Percentiles rank a stretch among this genome's conserved stretches.
Conservation (phyloP, 2,888 invertebrate genomes). For the Diachrysia chrysitis region DNA sequence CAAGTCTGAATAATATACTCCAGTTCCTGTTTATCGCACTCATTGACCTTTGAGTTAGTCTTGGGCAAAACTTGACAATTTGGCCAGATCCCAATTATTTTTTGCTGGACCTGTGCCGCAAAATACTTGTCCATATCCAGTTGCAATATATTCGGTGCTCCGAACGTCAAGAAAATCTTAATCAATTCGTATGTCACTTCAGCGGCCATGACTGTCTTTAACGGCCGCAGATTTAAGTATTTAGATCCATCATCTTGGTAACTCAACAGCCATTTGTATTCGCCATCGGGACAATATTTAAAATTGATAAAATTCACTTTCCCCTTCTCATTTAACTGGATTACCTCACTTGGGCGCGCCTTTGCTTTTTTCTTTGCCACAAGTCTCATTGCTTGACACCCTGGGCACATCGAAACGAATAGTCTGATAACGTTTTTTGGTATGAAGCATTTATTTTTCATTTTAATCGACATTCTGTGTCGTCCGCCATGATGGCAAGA, state of each 20-base stretch:
- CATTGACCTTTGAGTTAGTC: not conserved
- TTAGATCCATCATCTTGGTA: conserved; percentile 23
- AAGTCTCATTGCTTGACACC: conserved; percentile 6
- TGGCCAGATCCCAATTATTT: conserved; percentile 18
- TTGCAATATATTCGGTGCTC: conserved; percentile 15
- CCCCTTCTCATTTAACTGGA: conserved; percentile 6
- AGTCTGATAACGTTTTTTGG: conserved; percentile 37
- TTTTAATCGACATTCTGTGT: conserved; percentile 20
- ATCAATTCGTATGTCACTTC: conserved; percentile 22
- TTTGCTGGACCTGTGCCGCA: not conserved
- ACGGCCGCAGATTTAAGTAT: conserved; percentile 19
- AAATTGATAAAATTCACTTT: conserved; percentile 19
- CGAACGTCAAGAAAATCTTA: conserved; percentile 23
- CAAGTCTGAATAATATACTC: conserved; percentile 11
- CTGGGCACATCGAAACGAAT: conserved; percentile 17
- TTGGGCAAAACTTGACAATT: conserved; percentile 5
- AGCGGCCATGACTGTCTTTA: conserved; percentile 12
- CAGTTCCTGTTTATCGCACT: conserved; percentile 4
- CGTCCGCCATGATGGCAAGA: conserved; percentile 25
- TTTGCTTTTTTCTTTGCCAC: not conserved
- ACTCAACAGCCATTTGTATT: conserved; percentile 22
- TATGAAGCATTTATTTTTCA: conserved; percentile 31
- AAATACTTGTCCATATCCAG: conserved; percentile 5
- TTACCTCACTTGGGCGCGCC: not conserved
- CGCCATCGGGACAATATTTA: conserved; percentile 16